These are phyloP conservation scores for Lepus europaeus DNA, from an alignment of 2,113 vertebrate genomes.

Conservation along the genomic window DNA sequence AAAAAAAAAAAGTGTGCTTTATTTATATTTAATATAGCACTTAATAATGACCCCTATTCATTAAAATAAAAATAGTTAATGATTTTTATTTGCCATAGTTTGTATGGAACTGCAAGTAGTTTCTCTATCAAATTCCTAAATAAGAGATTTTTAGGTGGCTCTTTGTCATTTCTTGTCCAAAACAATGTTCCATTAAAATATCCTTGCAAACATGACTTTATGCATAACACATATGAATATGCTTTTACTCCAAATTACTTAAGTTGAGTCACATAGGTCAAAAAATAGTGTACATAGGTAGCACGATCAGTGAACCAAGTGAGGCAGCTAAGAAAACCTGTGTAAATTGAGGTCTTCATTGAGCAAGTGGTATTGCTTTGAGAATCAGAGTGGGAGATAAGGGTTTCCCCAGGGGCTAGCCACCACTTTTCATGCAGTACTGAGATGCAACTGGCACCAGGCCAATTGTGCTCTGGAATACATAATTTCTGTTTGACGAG, in stretches of 20 bases:
- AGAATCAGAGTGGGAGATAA: neutral
- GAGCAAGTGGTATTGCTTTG: neutral
- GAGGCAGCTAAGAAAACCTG: neutral
- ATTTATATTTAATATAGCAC: neutral
- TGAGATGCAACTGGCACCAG: neutral
- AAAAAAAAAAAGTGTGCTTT: neutral
- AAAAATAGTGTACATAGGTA: neutral
- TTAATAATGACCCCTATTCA: neutral
- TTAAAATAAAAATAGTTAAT: neutral
- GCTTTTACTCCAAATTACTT: neutral
- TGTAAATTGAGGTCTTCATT: neutral
- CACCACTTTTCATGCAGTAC: neutral
- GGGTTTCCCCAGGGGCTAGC: neutral
- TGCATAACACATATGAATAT: neutral
- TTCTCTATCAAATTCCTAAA: neutral
- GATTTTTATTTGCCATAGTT: slow-evolving; percentile 22
- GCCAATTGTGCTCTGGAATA: neutral
- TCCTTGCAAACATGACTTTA: neutral
- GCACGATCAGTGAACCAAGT: neutral
- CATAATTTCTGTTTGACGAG: neutral
- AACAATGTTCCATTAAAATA: neutral
- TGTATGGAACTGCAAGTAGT: slow-evolving; percentile 11
- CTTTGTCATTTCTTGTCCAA: slow-evolving; percentile 37
- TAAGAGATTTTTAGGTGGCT: neutral
- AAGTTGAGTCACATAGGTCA: neutral